phyloP scores from a whole-genome alignment of 2,888 invertebrate species.

The Leptarthrus brevirostris region DNA sequence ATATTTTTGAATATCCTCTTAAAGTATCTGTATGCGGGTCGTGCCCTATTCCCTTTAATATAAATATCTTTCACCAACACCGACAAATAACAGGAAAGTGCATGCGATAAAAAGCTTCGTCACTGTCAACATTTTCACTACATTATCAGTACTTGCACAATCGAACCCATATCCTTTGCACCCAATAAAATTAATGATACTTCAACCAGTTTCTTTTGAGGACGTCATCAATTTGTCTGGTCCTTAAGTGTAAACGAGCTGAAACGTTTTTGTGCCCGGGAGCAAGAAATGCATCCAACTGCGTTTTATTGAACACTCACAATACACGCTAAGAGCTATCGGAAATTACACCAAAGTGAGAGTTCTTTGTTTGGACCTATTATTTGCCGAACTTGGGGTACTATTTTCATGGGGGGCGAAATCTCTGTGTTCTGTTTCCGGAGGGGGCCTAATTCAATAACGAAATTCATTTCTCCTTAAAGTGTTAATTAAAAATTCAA shows the following conservation, averaged over 20 bases:
- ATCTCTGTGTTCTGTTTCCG: background rate
- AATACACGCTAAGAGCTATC: conserved; percentile 16
- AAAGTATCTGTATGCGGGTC: no score
- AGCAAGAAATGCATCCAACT: conserved; percentile 24
- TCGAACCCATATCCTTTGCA: conserved; percentile 18
- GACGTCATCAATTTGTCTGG: conserved; percentile 32
- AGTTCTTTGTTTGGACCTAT: conserved; percentile 10
- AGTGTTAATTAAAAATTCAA: conserved; percentile 42
- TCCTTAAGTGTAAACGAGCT: conserved; percentile 16
- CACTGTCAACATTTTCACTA: background rate
- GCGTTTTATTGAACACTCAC: conserved; percentile 29
- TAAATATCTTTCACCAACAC: no score
- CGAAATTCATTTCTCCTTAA: conserved; percentile 20
- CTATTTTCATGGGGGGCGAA: background rate
- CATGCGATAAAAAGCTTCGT: background rate
- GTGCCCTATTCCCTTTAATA: no score
- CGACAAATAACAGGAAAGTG: no score
- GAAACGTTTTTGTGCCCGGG: background rate
- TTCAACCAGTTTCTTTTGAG: conserved; percentile 18
- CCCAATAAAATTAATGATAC: conserved; percentile 33
- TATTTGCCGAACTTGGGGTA: conserved; percentile 9
- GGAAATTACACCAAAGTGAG: conserved; percentile 18
- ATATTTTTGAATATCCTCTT: no score
- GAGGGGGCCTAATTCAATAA: conserved; percentile 24
- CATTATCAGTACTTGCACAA: conserved; percentile 7